Percentiles rank a stretch among this genome's conserved stretches.
phyloP scores from a whole-genome alignment of 1,140 invertebrate species.

The Ips nitidus region DNA sequence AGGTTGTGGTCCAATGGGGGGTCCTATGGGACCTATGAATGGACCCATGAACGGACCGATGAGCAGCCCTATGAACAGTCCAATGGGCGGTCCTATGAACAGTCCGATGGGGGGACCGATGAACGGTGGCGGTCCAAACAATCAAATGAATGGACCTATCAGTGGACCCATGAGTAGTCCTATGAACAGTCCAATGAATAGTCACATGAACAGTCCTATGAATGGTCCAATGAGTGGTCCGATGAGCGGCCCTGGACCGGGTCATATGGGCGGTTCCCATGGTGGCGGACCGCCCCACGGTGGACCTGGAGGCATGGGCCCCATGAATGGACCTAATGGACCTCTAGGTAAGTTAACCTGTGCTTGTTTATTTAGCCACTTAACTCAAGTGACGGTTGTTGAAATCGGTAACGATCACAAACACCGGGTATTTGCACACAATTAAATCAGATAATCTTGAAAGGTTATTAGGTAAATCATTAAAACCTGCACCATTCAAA shows the following conservation, averaged over 20 bases:
- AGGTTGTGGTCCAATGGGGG: constrained; percentile 47
- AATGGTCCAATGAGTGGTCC: constrained; percentile 45
- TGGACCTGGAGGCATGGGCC: constrained; percentile 21
- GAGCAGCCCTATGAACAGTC: constrained; percentile 64
- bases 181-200: constrained; percentile 47
- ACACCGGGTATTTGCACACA: constrained; percentile 4
- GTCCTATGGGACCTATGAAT: constrained; percentile 59
- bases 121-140: constrained; percentile 54
- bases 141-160: constrained; percentile 47
- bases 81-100: constrained; percentile 51
- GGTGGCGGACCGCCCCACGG: constrained; percentile 6
- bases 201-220: constrained; percentile 45
- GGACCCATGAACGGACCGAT: constrained; percentile 58
- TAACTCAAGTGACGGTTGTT: background rate
- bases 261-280: background rate
- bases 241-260: constrained; percentile 20
- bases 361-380: constrained; percentile 1
- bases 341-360: constrained; percentile 23
- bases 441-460: constrained; percentile 16
- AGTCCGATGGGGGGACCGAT: constrained; percentile 71
- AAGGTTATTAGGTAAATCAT: constrained; percentile 12
- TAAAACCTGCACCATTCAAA: constrained; percentile 26
- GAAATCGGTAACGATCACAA: background rate
- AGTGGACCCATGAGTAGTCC: constrained; percentile 45
- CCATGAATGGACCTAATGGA: constrained; percentile 29